Evolutionary conservation across 2,888 invertebrate species (phyloP), one percentile per base, ranked within the genome.

Genomic region (Helicoverpa assulta): DNA sequence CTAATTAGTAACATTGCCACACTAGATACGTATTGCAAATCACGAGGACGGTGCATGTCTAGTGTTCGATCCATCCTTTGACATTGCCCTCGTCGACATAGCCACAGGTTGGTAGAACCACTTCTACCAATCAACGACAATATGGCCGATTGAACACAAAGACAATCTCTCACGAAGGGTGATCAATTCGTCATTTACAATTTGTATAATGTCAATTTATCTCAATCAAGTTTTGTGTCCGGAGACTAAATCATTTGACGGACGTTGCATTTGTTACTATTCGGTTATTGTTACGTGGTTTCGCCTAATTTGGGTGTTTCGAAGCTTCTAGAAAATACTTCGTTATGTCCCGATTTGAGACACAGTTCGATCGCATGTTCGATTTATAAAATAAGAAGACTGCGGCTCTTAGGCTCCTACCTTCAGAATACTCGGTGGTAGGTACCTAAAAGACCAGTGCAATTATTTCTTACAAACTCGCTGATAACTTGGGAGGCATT

Each of bases 161-260:
- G 84, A 83, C 80, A 84, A 81, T 84, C 86, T 87, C 83, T 84
- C 84, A 88, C 88, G 90, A 92, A 93, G 90, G 86, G 86, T 86
- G 91, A 95, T 95, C 92, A 92, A 92, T 95, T 95, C 90, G 95
- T 95, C 95, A 94, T 95, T 95, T 92, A 87, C 93, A 94, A 93
- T 94, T 92, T 91, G 89, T 92, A 86, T 92, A 95, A 95, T 93
- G 94, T 95, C 95, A 95, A 92, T 94, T 88, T 92, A 88, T 93
- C 88, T 92, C 92, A 90, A 93, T 94, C 84, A 83, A 72, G 77
- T 84, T 85, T 84, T 71, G 75, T 74, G 76, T 57, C 74, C 56
- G 64, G 33, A 62, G 69, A 70, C 56, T 73, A 69, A 76, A 82
- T 82, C 65, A 78, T 72, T 70, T 77, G 78, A 63, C 65, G 55